Base-by-base conservation (phyloP, 1,140 invertebrate species). In the Steinernema khuongi region DNA sequence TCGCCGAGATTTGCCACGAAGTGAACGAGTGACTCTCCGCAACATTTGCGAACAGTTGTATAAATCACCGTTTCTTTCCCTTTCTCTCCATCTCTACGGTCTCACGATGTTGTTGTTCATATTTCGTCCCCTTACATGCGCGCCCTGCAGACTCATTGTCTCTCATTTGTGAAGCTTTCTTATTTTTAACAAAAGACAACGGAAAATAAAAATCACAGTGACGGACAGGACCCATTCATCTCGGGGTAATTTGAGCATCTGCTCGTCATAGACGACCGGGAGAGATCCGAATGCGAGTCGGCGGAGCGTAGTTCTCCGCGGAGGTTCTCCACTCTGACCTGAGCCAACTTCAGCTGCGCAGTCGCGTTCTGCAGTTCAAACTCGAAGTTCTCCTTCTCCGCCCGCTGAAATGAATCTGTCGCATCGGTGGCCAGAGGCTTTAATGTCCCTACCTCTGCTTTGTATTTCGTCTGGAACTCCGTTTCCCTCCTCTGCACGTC, bases 1-100 rank as follows among this genome's bases (percentile, higher is more conserved):
- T 94, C 87, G 93, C 94, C 91, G 93, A 94, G 88, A 92, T 95
- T 66, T 94, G 93, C 86, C 93, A 94, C 85, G 93, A 94, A 78
- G 81, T 60, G 19, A 60, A 60, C 50, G 50, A 60, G 50, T 60
- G 50, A 60, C 7, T 41, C 36, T n/a, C 7, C 7, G 79, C 41
- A 33, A 69, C 44, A 76, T 43, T 43, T 17, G 41, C n/a, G n/a
- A 14, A 43, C 69, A 67, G 66, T 41, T 28, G 68, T 71, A 66
- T 75, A 71, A 72, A 28, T 66, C 67, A 66, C 36, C 29, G 67
- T 72, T 60, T 72, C 41, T 60, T n/a, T n/a, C n/a, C n/a, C n/a
- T n/a, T n/a, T n/a, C n/a, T n/a, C n/a, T n/a, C n/a, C n/a, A n/a
- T n/a, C n/a, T n/a, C n/a, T n/a, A n/a, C n/a, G n/a, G n/a, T n/a